Base-by-base conservation (phyloP, 2,888 invertebrate species). In the Desoria tigrina region DNA sequence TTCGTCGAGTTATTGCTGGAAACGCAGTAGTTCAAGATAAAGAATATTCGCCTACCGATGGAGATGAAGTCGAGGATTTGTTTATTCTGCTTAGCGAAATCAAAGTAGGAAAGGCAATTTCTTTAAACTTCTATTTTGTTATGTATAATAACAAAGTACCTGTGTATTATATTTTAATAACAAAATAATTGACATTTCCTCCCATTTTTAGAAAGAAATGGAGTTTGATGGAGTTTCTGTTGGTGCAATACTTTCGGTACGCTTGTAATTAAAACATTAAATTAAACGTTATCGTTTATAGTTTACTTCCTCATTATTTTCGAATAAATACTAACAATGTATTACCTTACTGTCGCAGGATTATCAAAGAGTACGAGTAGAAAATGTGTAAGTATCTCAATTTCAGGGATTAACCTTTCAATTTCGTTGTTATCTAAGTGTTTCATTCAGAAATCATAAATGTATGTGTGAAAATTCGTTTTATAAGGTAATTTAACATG, bases 61-160 rank as follows among this genome's bases (percentile, higher is more conserved):
- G 90, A 78, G 96, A 94, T 82, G 98, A 99, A 84, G 99, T 99
- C 45, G 99, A 99, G 82, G 99, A 99, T 83, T 84, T 99, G 39
- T 96, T 87, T 81, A 84, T 86, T 76, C 85, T 99, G 64, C 84
- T 99, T 55, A 81, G 84, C 76, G 85, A 86, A 79, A 84, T 95
- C 59, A 90, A 89, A 85, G 88, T 87, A 82, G 79, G 63, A 21
- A 18, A 16, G 4, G 6, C 16, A 39, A 11, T 39, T 54, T 59
- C 24, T 7, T 42, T 24, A 21, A 18, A 42, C 14, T 18, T 6
- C 18, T 24, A 14, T 6, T 24, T 9, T 42, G 24, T 21, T n/a
- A n/a, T n/a, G n/a, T n/a, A n/a, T n/a, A n/a, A n/a, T n/a, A n/a
- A n/a, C 11, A 37, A 37, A 51, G 14, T 21, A 21, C 14, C 32